Conservation (phyloP, 2,797 vertebrate genomes). For the Hippopotamyrus pictus region DNA sequence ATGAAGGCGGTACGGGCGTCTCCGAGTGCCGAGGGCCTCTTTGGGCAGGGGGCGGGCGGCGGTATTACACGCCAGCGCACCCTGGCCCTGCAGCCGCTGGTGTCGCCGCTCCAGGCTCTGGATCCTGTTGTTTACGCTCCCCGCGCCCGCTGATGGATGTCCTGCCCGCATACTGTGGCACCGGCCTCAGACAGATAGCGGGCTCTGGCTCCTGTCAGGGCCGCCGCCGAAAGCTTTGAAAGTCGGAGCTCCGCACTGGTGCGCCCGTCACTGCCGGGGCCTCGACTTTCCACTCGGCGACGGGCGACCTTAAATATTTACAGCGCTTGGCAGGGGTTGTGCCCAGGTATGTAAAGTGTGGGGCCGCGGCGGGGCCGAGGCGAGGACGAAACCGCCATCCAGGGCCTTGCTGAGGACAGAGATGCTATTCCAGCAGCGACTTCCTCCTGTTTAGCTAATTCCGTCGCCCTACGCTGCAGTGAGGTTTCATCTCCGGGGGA, state of each 20-base stretch:
- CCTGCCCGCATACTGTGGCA: conserved; percentile 49
- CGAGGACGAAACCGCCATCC: background rate
- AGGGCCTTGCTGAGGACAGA: background rate
- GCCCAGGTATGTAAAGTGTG: conserved; percentile 40
- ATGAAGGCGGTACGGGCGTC: conserved; percentile 41
- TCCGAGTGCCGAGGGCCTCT: background rate
- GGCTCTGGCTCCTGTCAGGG: conserved; percentile 46
- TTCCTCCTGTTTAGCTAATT: background rate
- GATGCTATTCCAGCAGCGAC: background rate
- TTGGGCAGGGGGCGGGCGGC: background rate
- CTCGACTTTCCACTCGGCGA: conserved; percentile 64
- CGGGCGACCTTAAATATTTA: conserved; percentile 72
- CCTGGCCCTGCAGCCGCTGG: background rate
- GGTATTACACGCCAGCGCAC: background rate
- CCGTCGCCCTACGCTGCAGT: background rate
- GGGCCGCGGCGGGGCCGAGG: background rate
- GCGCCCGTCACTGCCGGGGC: conserved; percentile 33
- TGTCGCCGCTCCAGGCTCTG: conserved; percentile 34
- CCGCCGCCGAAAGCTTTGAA: conserved; percentile 31
- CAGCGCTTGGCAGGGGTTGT: conserved; percentile 55
- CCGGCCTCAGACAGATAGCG: conserved; percentile 49
- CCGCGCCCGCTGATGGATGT: conserved; percentile 55
- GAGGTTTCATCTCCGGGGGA: background rate
- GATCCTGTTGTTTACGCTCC: conserved; percentile 54
- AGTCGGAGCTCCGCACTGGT: conserved; percentile 20